These are phyloP conservation scores for Hippocampus barbouri DNA, from an alignment of 2,113 vertebrate genomes.

Conservation along the genomic window DNA sequence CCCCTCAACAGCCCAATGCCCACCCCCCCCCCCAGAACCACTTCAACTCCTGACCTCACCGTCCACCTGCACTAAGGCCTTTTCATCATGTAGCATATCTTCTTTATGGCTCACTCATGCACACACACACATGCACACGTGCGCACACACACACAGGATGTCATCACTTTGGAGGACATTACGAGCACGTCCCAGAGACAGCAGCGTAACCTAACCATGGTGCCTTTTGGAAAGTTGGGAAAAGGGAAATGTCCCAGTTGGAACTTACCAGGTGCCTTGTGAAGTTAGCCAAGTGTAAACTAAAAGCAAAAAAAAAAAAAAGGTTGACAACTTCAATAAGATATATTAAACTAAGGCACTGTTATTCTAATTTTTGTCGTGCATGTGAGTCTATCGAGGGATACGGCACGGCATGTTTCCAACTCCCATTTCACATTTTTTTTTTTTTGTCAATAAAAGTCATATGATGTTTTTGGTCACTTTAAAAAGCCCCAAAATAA, in stretches of 20 bases:
- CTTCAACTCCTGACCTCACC: slow-evolving; percentile 61
- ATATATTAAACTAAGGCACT: not conserved
- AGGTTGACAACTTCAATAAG: not conserved
- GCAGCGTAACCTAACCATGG: not conserved
- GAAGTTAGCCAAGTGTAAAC: not conserved
- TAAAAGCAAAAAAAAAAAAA: not conserved
- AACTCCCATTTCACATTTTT: not conserved
- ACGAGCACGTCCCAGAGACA: not conserved
- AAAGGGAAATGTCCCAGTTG: not conserved
- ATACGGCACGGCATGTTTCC: not conserved
- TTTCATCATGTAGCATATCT: slow-evolving; percentile 57
- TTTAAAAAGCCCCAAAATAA: not conserved
- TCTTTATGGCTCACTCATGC: slow-evolving; percentile 40
- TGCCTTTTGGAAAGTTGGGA: not conserved
- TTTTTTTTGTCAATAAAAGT: not conserved
- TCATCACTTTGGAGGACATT: slow-evolving; percentile 2
- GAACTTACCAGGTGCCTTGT: not conserved
- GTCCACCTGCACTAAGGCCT: slow-evolving; percentile 57
- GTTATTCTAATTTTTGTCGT: not conserved
- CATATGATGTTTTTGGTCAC: too few species aligned
- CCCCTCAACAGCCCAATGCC: not conserved
- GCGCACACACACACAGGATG: not conserved
- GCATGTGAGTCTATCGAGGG: not conserved
- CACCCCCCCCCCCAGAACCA: slow-evolving; percentile 19
- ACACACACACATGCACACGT: not conserved